Conservation (phyloP, 2,888 invertebrate genomes). For the Drosophila meridiana region DNA sequence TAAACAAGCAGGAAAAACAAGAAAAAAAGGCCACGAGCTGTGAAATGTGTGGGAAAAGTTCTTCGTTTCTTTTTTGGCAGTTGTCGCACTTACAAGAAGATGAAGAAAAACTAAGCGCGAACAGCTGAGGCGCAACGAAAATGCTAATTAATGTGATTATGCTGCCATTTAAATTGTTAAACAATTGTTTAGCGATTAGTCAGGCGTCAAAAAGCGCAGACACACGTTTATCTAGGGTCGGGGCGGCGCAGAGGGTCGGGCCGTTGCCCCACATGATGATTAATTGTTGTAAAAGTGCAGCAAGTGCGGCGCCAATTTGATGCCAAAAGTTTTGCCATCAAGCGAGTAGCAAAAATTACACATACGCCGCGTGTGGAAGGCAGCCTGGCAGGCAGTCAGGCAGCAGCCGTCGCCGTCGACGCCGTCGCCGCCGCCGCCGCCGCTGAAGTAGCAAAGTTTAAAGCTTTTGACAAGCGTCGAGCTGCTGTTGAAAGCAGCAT, state of each 20-base stretch:
- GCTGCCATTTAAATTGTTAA: conserved; percentile 75
- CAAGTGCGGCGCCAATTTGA: conserved; percentile 67
- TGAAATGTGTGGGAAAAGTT: conserved; percentile 22
- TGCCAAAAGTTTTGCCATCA: conserved; percentile 75
- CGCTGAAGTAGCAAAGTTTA: conserved; percentile 50
- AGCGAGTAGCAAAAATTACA: conserved; percentile 51
- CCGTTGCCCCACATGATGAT: conserved; percentile 53
- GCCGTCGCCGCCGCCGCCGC: background rate
- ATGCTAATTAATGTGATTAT: conserved; percentile 82
- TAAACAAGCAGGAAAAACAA: conserved; percentile 7
- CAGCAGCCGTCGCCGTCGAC: background rate
- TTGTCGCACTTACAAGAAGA: conserved; percentile 24
- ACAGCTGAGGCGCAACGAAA: conserved; percentile 62
- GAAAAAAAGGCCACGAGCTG: conserved; percentile 13
- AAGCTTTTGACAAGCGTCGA: conserved; percentile 59
- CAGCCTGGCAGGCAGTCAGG: conserved; percentile 2
- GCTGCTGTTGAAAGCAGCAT: conserved; percentile 65
- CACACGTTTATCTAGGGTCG: conserved; percentile 12
- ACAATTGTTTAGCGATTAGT: conserved; percentile 81
- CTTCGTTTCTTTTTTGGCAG: conserved; percentile 36
- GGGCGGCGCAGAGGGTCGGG: conserved; percentile 2
- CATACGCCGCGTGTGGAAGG: conserved; percentile 51
- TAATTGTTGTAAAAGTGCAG: conserved; percentile 71
- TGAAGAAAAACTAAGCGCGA: conserved; percentile 10
- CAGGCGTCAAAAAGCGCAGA: conserved; percentile 57